Evolutionary conservation across 2,888 invertebrate genomes (phyloP).

Genomic region (Drosophila greeni): DNA sequence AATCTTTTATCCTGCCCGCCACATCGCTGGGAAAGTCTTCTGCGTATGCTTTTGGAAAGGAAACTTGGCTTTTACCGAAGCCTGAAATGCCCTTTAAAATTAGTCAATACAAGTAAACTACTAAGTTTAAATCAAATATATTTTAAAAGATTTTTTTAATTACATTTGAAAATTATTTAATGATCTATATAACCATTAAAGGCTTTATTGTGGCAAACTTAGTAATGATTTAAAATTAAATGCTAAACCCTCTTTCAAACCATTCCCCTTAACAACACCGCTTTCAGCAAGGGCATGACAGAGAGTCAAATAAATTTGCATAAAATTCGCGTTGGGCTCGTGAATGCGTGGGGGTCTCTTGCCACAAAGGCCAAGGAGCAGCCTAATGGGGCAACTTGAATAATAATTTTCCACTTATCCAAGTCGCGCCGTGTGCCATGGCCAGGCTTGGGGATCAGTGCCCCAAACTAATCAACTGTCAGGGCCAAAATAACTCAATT

Average conservation of each 20-base stretch:
- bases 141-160: neutral
- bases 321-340: conserved; percentile 25
- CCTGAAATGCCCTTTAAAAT: conserved; percentile 4
- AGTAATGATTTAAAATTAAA: too few relatives aligned
- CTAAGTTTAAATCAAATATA: too few relatives aligned
- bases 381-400: conserved; percentile 64
- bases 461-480: conserved; percentile 71
- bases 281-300: conserved; percentile 7
- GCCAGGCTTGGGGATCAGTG: conserved; percentile 18
- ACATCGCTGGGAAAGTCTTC: conserved; percentile 62
- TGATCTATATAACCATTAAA: too few relatives aligned
- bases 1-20: conserved; percentile 65
- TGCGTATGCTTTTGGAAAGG: conserved; percentile 24
- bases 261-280: neutral
- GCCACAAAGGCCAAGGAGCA: conserved; percentile 57
- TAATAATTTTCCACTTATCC: conserved; percentile 72
- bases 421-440: conserved; percentile 49
- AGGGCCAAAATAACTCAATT: conserved; percentile 71
- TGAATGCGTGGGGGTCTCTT: conserved; percentile 34
- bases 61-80: neutral
- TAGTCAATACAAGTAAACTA: too few relatives aligned
- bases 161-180: too few relatives aligned
- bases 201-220: neutral
- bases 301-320: conserved; percentile 36
- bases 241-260: neutral